Conservation (phyloP, 2,797 vertebrate genomes). For the Myoxocephalus aenaeus region DNA sequence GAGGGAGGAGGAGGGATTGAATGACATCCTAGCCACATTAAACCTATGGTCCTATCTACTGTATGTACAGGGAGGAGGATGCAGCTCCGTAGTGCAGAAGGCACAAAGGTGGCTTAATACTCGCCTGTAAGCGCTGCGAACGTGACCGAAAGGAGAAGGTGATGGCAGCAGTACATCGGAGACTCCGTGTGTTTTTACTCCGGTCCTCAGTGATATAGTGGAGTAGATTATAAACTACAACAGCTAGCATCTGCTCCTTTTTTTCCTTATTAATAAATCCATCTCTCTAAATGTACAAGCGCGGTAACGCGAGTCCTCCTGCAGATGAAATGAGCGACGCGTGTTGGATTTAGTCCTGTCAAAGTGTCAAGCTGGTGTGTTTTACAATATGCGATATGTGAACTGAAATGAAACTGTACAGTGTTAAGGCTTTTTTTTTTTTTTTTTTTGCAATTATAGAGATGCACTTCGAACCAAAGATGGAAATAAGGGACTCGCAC, state of each 20-base stretch:
- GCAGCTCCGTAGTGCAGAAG: constrained; percentile 81
- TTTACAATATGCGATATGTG: constrained; percentile 44
- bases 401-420: constrained; percentile 30
- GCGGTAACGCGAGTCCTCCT: background rate
- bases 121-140: constrained; percentile 71
- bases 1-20: constrained; percentile 10
- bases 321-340: background rate
- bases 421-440: constrained; percentile 69
- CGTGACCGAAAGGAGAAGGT: constrained; percentile 34
- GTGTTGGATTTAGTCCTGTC: constrained; percentile 16
- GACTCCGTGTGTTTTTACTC: constrained; percentile 11
- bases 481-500: background rate
- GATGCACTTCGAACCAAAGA: constrained; percentile 34
- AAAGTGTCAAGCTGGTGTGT: constrained; percentile 24
- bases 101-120: constrained; percentile 81
- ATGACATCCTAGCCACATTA: constrained; percentile 62
- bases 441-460: constrained; percentile 31
- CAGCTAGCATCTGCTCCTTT: constrained; percentile 31
- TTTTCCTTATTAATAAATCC: background rate
- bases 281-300: constrained; percentile 35
- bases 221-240: constrained; percentile 36
- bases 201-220: constrained; percentile 12
- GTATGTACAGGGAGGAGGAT: constrained; percentile 74
- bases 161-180: too few relatives aligned
- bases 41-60: constrained; percentile 72